Evolutionary conservation across 2,113 vertebrate species (phyloP), one percentile per base, ranked within the genome.

Genomic region (Chaenogobius annularis): DNA sequence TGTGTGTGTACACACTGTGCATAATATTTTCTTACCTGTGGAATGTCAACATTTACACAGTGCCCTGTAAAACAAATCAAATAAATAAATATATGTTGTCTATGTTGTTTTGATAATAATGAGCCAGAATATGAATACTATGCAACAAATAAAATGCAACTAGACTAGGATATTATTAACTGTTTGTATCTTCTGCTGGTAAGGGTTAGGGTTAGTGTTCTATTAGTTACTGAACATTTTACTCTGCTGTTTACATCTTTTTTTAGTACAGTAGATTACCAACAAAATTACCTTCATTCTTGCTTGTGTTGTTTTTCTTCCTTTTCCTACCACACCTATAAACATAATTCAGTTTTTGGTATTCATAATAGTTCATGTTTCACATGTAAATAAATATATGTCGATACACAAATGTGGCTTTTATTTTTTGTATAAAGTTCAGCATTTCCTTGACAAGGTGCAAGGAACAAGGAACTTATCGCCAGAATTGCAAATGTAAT

Each of bases 401-500:
- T 52, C 50, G 1, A 52, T 6, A 17, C 26, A 31, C 26, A 31
- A 31, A 31, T 31, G 26, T 31, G 26, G 26, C 26, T 31, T 31
- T 31, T 31, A 31, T 31, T 31, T 31, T 31, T 4, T 31, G 26
- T n/a, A n/a, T n/a, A n/a, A n/a, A n/a, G n/a, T 44, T 20, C 37
- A 66, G 70, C 19, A 17, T 85, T 86, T 83, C 80, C 78, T 83
- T 80, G 68, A 82, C 66, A 78, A 20, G 50, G 7, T 20, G 19
- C 2, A 10, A 50, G 15, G 5, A 54, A 20, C 50, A 20, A 54
- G 19, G 50, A 20, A 54, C 19, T n/a, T 52, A 7, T 54, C 47
- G 10, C 0, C 50, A 54, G n/a, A 17, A 19, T 17, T 52, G 26
- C 8, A 50, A 50, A 19, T 50, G 26, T 7, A 19, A 50, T 54